Evolutionary conservation across 2,113 vertebrate genomes (phyloP).

Genomic region (Turnix velox): DNA sequence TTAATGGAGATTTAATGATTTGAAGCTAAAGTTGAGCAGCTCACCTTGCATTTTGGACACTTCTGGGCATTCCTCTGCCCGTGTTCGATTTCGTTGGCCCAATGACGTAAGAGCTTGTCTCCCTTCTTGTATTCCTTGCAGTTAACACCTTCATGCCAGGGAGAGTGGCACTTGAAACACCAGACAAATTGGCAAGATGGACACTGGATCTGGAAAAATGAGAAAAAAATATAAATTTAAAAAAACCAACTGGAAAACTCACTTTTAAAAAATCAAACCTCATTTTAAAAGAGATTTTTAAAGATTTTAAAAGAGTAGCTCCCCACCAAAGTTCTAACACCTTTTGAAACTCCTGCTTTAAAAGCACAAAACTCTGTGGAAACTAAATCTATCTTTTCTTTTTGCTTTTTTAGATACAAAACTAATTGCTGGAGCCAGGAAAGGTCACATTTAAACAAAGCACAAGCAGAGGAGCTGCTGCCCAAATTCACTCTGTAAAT

Average conservation of each 20-base stretch:
- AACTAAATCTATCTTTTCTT: neutral
- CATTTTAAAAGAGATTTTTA: no score
- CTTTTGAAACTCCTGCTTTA: neutral
- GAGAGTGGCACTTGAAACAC: slow-evolving; percentile 99
- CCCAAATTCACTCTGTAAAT: accelerated
- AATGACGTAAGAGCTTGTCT: slow-evolving; percentile 93
- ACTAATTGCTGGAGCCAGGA: neutral
- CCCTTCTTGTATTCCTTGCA: slow-evolving; percentile 95
- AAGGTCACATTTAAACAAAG: neutral
- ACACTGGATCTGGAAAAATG: slow-evolving; percentile 86
- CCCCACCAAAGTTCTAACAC: neutral
- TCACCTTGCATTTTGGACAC: slow-evolving; percentile 96
- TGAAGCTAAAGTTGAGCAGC: neutral
- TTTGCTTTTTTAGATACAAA: neutral
- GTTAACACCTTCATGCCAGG: slow-evolving; percentile 95
- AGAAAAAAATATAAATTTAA: neutral
- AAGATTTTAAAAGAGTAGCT: neutral
- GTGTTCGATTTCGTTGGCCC: slow-evolving; percentile 94
- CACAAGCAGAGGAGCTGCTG: neutral
- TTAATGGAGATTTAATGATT: neutral
- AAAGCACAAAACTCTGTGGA: neutral
- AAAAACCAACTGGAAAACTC: neutral
- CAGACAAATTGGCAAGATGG: slow-evolving; percentile 93
- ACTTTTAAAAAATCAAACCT: no score
- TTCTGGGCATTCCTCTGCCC: slow-evolving; percentile 99